Evolutionary conservation across 2,888 invertebrate species (phyloP).

Genomic region (Lasioglossum pauxillum): DNA sequence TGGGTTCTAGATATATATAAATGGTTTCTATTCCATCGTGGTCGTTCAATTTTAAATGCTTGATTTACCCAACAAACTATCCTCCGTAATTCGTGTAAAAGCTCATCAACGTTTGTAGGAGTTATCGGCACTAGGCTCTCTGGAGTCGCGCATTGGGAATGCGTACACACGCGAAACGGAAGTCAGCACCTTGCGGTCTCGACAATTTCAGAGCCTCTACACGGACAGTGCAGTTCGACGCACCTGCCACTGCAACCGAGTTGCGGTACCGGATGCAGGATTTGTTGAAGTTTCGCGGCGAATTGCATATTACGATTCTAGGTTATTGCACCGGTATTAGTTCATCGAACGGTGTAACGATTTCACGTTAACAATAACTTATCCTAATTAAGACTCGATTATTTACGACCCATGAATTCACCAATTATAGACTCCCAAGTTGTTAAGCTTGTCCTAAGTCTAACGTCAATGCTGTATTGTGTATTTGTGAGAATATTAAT

Average conservation of each 20-base stretch:
- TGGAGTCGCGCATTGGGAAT: slow-evolving; percentile 25
- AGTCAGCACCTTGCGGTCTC: slow-evolving; percentile 54
- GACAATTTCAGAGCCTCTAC: slow-evolving; percentile 67
- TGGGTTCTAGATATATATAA: not conserved
- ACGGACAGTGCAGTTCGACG: slow-evolving; percentile 71
- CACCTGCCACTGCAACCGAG: slow-evolving; percentile 70
- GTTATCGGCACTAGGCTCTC: slow-evolving; percentile 32
- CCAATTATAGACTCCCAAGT: not conserved
- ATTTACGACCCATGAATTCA: not conserved
- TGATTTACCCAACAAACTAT: slow-evolving; percentile 14
- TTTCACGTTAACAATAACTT: not conserved
- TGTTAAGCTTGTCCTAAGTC: not conserved
- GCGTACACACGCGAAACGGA: slow-evolving; percentile 31
- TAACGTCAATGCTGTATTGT: no score
- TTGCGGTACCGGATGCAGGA: slow-evolving; percentile 43
- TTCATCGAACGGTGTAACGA: not conserved
- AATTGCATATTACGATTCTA: slow-evolving; percentile 37
- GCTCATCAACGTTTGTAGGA: slow-evolving; percentile 18
- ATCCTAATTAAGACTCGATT: slow-evolving; percentile 15
- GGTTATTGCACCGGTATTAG: slow-evolving; percentile 27
- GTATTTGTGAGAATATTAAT: no score
- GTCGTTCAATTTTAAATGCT: slow-evolving; percentile 2
- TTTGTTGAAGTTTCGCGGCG: slow-evolving; percentile 51
- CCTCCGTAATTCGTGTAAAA: slow-evolving; percentile 18
- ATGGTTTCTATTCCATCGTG: not conserved